phyloP scores from a whole-genome alignment of 2,797 vertebrate genomes.

The Limnodromus scolopaceus region DNA sequence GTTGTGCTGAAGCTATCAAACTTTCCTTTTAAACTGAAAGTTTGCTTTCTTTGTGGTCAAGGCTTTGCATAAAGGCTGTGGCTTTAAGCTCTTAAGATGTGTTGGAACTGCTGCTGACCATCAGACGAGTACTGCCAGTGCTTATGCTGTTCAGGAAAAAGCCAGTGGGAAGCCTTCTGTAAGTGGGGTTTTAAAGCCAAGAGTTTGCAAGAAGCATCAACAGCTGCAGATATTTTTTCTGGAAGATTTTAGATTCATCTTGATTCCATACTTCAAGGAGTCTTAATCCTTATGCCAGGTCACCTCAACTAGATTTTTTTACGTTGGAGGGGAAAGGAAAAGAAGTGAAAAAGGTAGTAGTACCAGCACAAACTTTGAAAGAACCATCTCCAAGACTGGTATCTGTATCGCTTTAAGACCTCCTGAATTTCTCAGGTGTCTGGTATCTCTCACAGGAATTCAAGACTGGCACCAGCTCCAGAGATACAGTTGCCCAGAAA shows the following conservation, averaged over 20 bases:
- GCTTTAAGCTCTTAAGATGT: background rate
- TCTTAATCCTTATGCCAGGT: background rate
- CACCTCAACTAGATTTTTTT: background rate
- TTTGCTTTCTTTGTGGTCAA: background rate
- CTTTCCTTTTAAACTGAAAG: background rate
- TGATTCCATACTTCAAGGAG: background rate
- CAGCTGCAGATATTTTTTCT: background rate
- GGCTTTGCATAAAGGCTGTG: background rate
- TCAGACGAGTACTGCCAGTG: background rate
- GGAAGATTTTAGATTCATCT: background rate
- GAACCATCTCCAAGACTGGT: background rate
- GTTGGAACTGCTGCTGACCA: background rate
- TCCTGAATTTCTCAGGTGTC: conserved; percentile 28
- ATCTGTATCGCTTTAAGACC: conserved; percentile 17
- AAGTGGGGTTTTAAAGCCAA: background rate
- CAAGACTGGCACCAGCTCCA: background rate
- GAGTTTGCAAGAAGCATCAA: background rate
- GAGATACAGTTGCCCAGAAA: background rate
- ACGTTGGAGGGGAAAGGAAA: background rate
- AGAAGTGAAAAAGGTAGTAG: background rate
- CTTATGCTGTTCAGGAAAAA: conserved; percentile 37
- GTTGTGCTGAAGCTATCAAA: background rate
- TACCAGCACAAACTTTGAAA: background rate
- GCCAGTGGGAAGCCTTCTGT: background rate
- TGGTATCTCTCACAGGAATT: background rate